These are phyloP conservation scores for Rotaria sp. DNA, from an alignment of 2,888 invertebrate genomes.

Conservation along the genomic window DNA sequence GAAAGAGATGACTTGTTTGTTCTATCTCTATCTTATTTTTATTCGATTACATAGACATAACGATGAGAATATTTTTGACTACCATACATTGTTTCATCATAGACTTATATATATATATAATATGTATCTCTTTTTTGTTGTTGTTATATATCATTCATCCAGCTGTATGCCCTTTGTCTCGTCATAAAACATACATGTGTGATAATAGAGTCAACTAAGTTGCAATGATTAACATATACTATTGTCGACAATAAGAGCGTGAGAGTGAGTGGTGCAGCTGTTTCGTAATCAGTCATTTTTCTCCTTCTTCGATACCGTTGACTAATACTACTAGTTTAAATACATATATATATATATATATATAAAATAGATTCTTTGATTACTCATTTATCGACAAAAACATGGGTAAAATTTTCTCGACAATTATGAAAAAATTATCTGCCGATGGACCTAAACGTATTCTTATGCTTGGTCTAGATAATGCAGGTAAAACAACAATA, in stretches of 20 bases:
- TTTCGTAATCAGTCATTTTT: neutral
- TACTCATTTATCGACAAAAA: neutral
- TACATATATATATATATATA: neutral
- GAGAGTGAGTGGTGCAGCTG: neutral
- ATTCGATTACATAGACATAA: neutral
- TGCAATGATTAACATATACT: neutral
- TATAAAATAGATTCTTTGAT: neutral
- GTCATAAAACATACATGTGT: neutral
- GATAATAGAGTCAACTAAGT: neutral
- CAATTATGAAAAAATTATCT: constrained; percentile 1
- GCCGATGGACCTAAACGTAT: neutral
- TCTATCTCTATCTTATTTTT: neutral
- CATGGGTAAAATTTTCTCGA: neutral
- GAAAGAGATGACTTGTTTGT: neutral
- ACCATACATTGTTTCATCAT: neutral
- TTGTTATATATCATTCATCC: neutral
- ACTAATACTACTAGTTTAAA: neutral
- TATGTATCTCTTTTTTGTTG: neutral
- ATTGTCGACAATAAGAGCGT: neutral
- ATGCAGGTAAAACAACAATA: constrained; percentile 19
- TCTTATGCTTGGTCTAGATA: neutral
- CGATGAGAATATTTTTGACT: neutral
- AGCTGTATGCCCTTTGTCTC: neutral
- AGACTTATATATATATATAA: neutral
- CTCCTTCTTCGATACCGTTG: neutral